Conservation (phyloP, 1,140 invertebrate species). For the Eriocheir sinensis region DNA sequence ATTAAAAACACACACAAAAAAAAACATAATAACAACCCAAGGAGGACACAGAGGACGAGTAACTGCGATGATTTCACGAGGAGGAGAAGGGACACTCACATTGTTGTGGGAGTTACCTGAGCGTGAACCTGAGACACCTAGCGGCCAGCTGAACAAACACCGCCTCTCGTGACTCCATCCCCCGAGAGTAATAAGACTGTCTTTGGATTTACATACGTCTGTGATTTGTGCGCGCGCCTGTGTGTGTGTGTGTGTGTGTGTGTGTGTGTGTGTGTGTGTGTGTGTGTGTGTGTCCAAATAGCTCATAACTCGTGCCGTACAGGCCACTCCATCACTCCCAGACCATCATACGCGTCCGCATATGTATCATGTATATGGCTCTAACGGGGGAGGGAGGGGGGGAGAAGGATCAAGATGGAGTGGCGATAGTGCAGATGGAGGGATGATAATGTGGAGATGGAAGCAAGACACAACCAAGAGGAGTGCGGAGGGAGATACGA, state of each 20-base stretch:
- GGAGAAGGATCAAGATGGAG: background rate
- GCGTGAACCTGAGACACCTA: background rate
- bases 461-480: slow-evolving; percentile 13
- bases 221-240: background rate
- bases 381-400: background rate
- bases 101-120: background rate
- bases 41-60: too few relatives aligned
- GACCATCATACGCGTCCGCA: background rate
- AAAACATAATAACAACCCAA: too few relatives aligned
- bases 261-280: slow-evolving; percentile 21
- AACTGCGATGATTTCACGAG: too few relatives aligned
- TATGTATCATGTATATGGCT: slow-evolving; percentile 1
- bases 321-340: background rate
- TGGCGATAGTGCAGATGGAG: background rate
- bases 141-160: background rate
- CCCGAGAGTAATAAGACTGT: background rate
- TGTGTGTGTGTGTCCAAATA: background rate
- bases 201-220: slow-evolving; percentile 2
- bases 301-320: background rate
- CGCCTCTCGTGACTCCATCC: background rate
- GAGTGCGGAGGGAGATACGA: background rate
- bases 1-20: too few relatives aligned
- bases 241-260: slow-evolving; percentile 12
- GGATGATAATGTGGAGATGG: slow-evolving; percentile 1
- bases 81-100: too few relatives aligned